phyloP scores from a whole-genome alignment of 2,888 invertebrate species.

The Tipula vernalis region DNA sequence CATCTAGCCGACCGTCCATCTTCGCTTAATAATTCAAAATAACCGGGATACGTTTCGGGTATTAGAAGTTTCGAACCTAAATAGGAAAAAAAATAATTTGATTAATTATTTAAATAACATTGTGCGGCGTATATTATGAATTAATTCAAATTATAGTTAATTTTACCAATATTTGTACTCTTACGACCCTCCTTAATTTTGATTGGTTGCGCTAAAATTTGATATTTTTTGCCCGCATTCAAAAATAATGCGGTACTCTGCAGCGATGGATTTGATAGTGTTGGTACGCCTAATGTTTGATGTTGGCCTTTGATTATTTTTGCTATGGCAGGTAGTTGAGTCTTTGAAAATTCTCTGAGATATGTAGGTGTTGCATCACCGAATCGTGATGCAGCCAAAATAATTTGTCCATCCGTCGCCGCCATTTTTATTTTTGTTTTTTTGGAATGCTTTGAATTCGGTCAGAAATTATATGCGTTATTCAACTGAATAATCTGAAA shows the following conservation, averaged over 20 bases:
- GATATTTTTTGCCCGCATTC: slow-evolving; percentile 72
- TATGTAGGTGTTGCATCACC: slow-evolving; percentile 37
- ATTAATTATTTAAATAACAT: background rate
- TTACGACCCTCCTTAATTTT: slow-evolving; percentile 81
- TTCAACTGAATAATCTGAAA: background rate
- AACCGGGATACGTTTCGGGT: slow-evolving; percentile 82
- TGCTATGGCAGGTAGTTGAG: slow-evolving; percentile 69
- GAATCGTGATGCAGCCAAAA: slow-evolving; percentile 63
- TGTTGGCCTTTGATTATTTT: slow-evolving; percentile 92
- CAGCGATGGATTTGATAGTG: slow-evolving; percentile 71
- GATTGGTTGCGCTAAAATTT: slow-evolving; percentile 77
- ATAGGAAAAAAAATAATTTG: background rate
- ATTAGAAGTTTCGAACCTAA: slow-evolving; percentile 69
- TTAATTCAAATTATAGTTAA: background rate
- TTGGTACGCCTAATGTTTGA: slow-evolving; percentile 79
- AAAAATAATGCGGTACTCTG: slow-evolving; percentile 78
- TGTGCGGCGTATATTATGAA: background rate
- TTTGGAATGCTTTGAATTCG: background rate
- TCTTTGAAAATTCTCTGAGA: slow-evolving; percentile 47
- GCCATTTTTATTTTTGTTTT: slow-evolving; percentile 51
- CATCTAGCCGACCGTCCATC: slow-evolving; percentile 84
- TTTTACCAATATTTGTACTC: slow-evolving; percentile 51
- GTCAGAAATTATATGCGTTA: background rate
- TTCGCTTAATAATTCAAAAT: slow-evolving; percentile 87
- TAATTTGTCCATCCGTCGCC: slow-evolving; percentile 82